Base-by-base conservation (phyloP, 2,888 invertebrate genomes). In the Cephonodes hylas region DNA sequence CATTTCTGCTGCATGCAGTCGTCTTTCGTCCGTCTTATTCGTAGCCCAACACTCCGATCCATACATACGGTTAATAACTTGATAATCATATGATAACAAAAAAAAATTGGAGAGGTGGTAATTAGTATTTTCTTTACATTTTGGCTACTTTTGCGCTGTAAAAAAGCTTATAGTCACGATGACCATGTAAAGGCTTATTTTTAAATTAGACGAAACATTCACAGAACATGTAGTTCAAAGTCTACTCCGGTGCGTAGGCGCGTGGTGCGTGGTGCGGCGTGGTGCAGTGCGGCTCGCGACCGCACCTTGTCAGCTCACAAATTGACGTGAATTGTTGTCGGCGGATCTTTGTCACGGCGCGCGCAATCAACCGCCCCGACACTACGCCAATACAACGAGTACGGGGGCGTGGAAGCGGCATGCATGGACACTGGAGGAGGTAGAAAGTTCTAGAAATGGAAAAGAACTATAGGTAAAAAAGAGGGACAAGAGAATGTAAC, bases 281-380 rank as follows among this genome's bases (percentile, higher is more conserved):
- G 61, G 64, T 63, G 66, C 70, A 67, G 67, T 71, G 70, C 71
- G 67, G 71, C 66, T 78, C 86, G 86, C 86, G 85, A 79, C 80
- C 85, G 88, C 88, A 87, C 88, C 89, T 87, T 84, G 86, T 86
- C 86, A 86, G 86, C 86, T 77, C 81, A 77, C 88, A 88, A 88
- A 87, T 89, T 89, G 88, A 90, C 89, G 84, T 83, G 89, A 79
- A 88, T 89, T 89, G 89, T 89, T 85, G 83, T 83, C 83, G 79
- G 82, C 72, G 73, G 83, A 89, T 89, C 88, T 88, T 88, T 87
- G 88, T 86, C 83, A 84, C 77, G 76, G 58, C 53, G 63, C 73
- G 74, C 69, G 75, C 74, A 70, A 75, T 75, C 74, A 74, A 68
- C 72, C 65, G 64, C 65, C 59, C 62, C 64, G 60, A 57, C 59